phyloP scores from a whole-genome alignment of 1,140 invertebrate genomes.

The Cydia splendana region DNA sequence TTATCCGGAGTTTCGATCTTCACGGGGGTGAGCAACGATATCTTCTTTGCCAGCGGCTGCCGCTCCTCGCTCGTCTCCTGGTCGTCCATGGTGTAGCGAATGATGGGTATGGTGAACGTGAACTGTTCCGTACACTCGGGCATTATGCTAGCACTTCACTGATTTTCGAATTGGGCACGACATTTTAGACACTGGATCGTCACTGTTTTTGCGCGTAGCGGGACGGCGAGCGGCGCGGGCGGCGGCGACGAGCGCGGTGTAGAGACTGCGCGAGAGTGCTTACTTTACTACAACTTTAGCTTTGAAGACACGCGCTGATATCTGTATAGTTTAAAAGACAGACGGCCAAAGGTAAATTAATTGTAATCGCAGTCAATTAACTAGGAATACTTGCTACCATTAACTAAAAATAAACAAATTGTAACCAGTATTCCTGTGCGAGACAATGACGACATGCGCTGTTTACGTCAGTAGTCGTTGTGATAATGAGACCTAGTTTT shows the following conservation, averaged over 20 bases:
- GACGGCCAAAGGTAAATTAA: slow-evolving; percentile 11
- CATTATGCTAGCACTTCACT: slow-evolving; percentile 63
- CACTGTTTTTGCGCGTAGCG: slow-evolving; percentile 30
- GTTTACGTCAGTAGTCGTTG: slow-evolving; percentile 13
- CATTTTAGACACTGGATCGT: slow-evolving; percentile 54
- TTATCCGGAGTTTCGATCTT: slow-evolving; percentile 72
- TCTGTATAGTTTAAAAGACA: slow-evolving; percentile 11
- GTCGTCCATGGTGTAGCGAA: slow-evolving; percentile 72
- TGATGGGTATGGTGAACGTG: slow-evolving; percentile 71
- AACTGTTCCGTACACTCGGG: slow-evolving; percentile 73
- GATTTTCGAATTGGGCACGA: slow-evolving; percentile 55
- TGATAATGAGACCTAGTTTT: slow-evolving; percentile 24
- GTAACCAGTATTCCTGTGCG: slow-evolving; percentile 1
- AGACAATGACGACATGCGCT: not conserved
- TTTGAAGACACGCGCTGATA: slow-evolving; percentile 1
- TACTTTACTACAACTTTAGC: slow-evolving; percentile 11
- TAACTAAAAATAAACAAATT: slow-evolving; percentile 3
- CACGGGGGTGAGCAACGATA: slow-evolving; percentile 68
- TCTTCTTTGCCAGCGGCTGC: slow-evolving; percentile 64
- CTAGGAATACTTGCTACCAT: not conserved
- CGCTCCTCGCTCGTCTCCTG: slow-evolving; percentile 58
- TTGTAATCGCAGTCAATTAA: not conserved
- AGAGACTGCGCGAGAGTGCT: slow-evolving; percentile 32
- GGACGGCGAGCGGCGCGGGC: slow-evolving; percentile 40
- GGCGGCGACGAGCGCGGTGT: slow-evolving; percentile 18